Base-by-base conservation (phyloP, 1,140 invertebrate species). In the Fragariocoptes setiger region DNA sequence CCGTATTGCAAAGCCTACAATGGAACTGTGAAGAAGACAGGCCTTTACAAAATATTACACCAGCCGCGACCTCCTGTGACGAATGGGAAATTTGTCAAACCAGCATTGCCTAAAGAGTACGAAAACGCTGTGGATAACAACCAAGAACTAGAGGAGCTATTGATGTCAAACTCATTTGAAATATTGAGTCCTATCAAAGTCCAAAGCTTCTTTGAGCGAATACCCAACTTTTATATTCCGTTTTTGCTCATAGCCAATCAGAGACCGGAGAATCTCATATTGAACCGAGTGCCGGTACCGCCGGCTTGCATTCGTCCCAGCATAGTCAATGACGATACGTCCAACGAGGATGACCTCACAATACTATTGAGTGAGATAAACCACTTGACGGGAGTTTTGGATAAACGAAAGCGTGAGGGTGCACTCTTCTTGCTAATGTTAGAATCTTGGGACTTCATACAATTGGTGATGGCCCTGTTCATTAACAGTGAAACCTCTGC, bases 321-420 rank as follows among this genome's bases (percentile, higher is more conserved):
- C 38, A 76, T 95, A 20, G 64, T 74, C 15, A 86, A 85, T 1
- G 83, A 95, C 51, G 92, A 94, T 58, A 69, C 80, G 47, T 90
- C 86, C n/a, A 97, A 85, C 56, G 92, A 99, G 65, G 90, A 99
- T 61, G 83, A 94, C 54, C 61, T 97, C 4, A 97, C 90, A 4
- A 88, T 94, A 72, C 94, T 90, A 59, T 63, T 95, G 44, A 80
- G 76, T 4, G 85, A 95, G 62, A 92, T 97, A 38, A 68, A 94
- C 39, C 70, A 94, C 38, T 72, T 94, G 17, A 97, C 95, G 61
- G 76, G 90, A 61, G 71, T 79, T 20, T 82, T 97, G 38, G 59
- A 62, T 41, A 79, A 77, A 42, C 74, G 88, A 55, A 65, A 73
- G 56, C 65, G 70, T 41, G 72, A 70, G 45, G 78, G 77, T 14